Evolutionary conservation across 92 coral and sea anemone species (phyloP).

Genomic region (Ricordea florida): DNA sequence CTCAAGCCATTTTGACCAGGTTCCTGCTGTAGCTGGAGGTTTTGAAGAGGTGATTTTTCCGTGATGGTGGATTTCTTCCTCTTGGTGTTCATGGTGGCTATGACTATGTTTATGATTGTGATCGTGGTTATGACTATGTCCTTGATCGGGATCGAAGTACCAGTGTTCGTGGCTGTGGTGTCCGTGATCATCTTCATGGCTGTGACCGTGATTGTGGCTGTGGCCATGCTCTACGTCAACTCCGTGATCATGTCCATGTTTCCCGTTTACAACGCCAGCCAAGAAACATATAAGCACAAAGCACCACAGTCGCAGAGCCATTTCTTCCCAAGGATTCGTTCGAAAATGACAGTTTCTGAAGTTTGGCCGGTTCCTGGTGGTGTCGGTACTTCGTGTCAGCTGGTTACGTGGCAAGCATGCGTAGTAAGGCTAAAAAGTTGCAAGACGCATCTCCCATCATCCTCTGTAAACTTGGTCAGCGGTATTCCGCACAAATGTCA

Average conservation of each 20-base stretch:
- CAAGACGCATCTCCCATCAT: neutral
- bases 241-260: conserved; percentile 47
- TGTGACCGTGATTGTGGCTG: conserved; percentile 49
- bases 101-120: conserved; percentile 51
- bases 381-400: conserved; percentile 68
- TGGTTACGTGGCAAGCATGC: conserved; percentile 91
- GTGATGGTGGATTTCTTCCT: neutral
- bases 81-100: conserved; percentile 4
- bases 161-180: conserved; percentile 18
- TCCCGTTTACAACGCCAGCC: neutral
- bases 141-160: conserved; percentile 45
- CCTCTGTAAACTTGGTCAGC: conserved; percentile 4
- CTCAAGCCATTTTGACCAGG: conserved; percentile 79
- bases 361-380: neutral
- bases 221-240: too few relatives aligned
- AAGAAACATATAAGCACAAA: neutral
- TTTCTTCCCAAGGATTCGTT: neutral
- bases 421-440: neutral
- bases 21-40: conserved; percentile 28
- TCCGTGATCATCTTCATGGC: conserved; percentile 38
- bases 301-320: neutral
- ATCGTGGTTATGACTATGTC: conserved; percentile 55
- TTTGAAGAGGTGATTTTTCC: neutral
- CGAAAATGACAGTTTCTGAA: neutral
- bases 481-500: conserved; percentile 10